Percentiles rank a stretch among this genome's conserved stretches.
Evolutionary conservation across 2,888 invertebrate species (phyloP).

Genomic region (Mythimna ferrago): DNA sequence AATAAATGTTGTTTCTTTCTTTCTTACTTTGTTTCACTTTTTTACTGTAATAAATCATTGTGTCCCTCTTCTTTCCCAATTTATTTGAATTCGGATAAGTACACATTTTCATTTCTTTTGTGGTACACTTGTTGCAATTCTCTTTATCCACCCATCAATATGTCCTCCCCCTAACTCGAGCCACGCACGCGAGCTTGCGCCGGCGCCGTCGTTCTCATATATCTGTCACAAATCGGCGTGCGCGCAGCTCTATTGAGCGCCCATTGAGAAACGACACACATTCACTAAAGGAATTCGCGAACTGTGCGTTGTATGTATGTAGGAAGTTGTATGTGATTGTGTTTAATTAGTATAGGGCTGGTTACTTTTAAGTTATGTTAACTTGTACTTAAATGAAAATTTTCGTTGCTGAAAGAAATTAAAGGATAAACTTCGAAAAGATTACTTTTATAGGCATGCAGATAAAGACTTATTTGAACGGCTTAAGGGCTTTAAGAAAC

Average conservation of each 20-base stretch:
- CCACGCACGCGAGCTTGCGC: slow-evolving; percentile 42
- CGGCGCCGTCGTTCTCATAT: slow-evolving; percentile 69
- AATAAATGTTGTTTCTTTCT: not conserved
- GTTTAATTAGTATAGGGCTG: slow-evolving; percentile 12
- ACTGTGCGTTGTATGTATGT: not conserved
- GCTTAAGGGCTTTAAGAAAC: too few relatives aligned
- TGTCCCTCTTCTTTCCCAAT: not conserved
- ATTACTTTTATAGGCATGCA: too few relatives aligned
- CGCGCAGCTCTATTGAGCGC: slow-evolving; percentile 56
- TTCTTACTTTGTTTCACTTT: not conserved
- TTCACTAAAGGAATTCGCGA: slow-evolving; percentile 49
- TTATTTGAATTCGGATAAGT: not conserved
- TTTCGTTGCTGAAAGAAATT: not conserved
- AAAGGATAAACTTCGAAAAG: too few relatives aligned
- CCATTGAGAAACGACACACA: slow-evolving; percentile 54
- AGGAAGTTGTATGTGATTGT: not conserved
- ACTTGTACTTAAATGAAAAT: not conserved
- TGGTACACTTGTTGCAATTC: not conserved
- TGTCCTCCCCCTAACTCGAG: slow-evolving; percentile 27
- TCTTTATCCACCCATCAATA: not conserved
- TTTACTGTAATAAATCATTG: not conserved
- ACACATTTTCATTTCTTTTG: not conserved
- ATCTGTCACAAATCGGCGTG: slow-evolving; percentile 63
- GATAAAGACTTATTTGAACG: too few relatives aligned
- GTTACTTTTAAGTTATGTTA: slow-evolving; percentile 12